phyloP scores from a whole-genome alignment of 2,113 vertebrate species.

The Mus pahari region DNA sequence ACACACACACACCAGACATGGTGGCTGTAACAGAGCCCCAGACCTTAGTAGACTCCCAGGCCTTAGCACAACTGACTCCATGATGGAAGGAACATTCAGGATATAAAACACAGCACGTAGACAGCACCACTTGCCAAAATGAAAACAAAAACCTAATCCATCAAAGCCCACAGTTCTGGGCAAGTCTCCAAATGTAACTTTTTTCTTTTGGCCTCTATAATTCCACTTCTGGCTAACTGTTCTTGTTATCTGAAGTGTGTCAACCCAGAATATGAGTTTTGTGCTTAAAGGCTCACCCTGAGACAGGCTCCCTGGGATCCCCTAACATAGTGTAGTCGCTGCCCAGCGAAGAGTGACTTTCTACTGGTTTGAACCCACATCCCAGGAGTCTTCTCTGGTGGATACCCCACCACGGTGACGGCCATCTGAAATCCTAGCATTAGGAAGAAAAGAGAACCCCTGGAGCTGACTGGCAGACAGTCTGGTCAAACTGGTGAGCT shows the following conservation, averaged over 20 bases:
- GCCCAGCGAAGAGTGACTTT: background rate
- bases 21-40: background rate
- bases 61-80: background rate
- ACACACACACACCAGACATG: background rate
- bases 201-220: background rate
- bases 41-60: background rate
- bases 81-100: background rate
- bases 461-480: background rate
- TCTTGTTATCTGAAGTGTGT: background rate
- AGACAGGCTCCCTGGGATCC: background rate
- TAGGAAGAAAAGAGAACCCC: background rate
- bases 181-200: background rate
- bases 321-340: background rate
- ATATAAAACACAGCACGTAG: background rate
- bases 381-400: background rate
- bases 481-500: background rate
- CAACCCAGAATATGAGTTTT: background rate
- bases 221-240: background rate
- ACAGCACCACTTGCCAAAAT: background rate
- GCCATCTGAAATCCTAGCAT: background rate
- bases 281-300: background rate
- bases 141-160: background rate
- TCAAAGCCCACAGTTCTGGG: background rate
- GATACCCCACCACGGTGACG: background rate
- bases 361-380: background rate